These are phyloP conservation scores for Turdus rufiventris DNA, from an alignment of 2,113 vertebrate genomes.

Conservation along the genomic window DNA sequence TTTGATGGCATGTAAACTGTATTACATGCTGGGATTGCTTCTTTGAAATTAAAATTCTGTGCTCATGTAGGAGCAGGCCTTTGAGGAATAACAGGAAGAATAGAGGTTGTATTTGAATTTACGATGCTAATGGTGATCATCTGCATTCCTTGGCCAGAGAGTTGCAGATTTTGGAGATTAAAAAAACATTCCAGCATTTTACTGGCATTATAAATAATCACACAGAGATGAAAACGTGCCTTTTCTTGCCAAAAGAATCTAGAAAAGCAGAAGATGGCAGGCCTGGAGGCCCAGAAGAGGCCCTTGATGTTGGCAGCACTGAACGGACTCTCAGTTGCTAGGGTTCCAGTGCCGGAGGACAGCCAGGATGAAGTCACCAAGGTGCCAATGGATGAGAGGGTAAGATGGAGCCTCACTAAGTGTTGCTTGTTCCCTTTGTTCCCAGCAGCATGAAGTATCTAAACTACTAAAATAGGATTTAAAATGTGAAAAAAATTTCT, in stretches of 20 bases:
- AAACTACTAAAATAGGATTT: background rate
- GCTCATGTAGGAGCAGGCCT: slow-evolving; percentile 57
- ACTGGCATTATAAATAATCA: slow-evolving; percentile 73
- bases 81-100: slow-evolving; percentile 52
- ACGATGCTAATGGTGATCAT: slow-evolving; percentile 60
- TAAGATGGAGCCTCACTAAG: slow-evolving; percentile 62
- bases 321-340: slow-evolving; percentile 88
- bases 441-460: background rate
- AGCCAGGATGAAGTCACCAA: slow-evolving; percentile 78
- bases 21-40: slow-evolving; percentile 25
- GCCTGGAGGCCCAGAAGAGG: slow-evolving; percentile 92
- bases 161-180: slow-evolving; percentile 79
- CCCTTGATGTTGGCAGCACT: slow-evolving; percentile 92
- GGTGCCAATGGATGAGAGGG: slow-evolving; percentile 87
- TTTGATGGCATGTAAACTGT: slow-evolving; percentile 38
- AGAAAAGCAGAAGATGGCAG: slow-evolving; percentile 95
- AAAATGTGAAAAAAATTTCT: background rate
- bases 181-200: slow-evolving; percentile 78
- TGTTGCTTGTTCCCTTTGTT: background rate
- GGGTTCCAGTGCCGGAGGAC: slow-evolving; percentile 84
- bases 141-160: slow-evolving; percentile 76
- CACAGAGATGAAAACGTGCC: slow-evolving; percentile 78
- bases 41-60: slow-evolving; percentile 62
- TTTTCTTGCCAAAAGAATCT: slow-evolving; percentile 92
- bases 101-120: slow-evolving; percentile 68